phyloP scores from a whole-genome alignment of 2,888 invertebrate species.

The Andrena hattorfiana region DNA sequence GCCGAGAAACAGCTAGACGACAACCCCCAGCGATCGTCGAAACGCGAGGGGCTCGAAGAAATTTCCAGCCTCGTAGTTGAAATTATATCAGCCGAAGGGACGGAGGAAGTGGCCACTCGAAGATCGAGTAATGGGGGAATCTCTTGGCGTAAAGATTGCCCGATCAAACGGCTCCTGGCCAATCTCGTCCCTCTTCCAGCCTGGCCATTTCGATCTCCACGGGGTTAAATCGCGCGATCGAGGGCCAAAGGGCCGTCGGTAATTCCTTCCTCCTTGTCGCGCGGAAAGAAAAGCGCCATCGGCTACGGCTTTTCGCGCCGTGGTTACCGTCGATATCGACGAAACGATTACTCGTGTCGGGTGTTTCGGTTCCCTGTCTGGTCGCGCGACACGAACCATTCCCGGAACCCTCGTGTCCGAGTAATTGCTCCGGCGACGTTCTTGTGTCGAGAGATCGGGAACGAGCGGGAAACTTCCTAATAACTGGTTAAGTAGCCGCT shows the following conservation, averaged over 20 bases:
- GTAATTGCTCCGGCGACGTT: conserved; percentile 56
- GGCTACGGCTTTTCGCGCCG: conserved; percentile 22
- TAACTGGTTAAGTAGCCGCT: conserved; percentile 59
- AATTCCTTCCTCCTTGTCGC: conserved; percentile 47
- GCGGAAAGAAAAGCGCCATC: conserved; percentile 29
- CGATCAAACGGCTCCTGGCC: conserved; percentile 53
- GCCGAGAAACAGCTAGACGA: conserved; percentile 2
- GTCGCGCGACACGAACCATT: conserved; percentile 38
- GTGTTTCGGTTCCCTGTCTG: conserved; percentile 1
- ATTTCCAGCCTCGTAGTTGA: conserved; percentile 41
- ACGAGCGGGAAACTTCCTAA: conserved; percentile 60
- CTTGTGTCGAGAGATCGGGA: conserved; percentile 54
- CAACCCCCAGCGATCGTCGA: not conserved
- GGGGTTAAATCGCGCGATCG: conserved; percentile 51
- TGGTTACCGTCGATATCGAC: conserved; percentile 33
- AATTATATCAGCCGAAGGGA: conserved; percentile 38
- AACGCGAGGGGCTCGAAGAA: conserved; percentile 23
- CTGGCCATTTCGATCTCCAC: conserved; percentile 49
- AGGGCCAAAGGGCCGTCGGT: not conserved
- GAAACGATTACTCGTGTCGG: conserved; percentile 55
- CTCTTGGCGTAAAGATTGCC: conserved; percentile 58
- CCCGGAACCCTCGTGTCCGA: conserved; percentile 51
- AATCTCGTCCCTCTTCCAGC: conserved; percentile 55
- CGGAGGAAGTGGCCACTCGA: conserved; percentile 14
- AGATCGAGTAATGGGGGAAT: conserved; percentile 54